phyloP scores from a whole-genome alignment of 2,797 vertebrate genomes.

The Sparidentex hasta region DNA sequence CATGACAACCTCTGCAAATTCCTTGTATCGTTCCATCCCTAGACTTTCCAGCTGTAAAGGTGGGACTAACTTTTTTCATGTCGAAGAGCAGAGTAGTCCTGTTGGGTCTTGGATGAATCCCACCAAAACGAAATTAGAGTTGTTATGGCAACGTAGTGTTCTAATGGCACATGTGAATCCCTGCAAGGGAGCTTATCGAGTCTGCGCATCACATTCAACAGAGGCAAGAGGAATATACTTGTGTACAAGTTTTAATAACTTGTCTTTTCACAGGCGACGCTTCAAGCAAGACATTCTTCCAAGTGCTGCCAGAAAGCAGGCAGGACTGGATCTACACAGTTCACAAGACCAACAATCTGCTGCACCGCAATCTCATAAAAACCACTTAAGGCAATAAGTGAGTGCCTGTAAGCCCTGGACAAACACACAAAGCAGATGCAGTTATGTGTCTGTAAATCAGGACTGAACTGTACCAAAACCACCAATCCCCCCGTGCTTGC shows the following conservation, averaged over 20 bases:
- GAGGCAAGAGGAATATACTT: background rate
- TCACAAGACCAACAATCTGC: background rate
- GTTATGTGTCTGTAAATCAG: constrained; percentile 22
- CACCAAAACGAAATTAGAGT: constrained; percentile 1
- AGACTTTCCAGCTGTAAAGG: background rate
- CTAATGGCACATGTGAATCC: background rate
- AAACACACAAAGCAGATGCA: constrained; percentile 12
- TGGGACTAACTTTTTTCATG: background rate
- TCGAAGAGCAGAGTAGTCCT: background rate
- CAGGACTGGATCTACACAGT: background rate
- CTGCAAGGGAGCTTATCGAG: background rate
- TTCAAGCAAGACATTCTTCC: constrained; percentile 1
- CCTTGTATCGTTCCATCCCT: no score
- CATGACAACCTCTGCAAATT: no score
- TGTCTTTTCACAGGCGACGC: constrained; percentile 41
- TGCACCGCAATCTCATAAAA: background rate
- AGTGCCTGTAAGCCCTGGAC: background rate
- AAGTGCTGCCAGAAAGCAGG: background rate
- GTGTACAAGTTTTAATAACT: background rate
- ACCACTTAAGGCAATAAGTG: constrained; percentile 4
- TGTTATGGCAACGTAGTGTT: constrained; percentile 2
- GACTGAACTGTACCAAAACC: constrained; percentile 1
- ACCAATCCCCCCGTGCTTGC: no score
- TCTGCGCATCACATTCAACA: background rate
- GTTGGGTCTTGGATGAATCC: background rate